phyloP scores from a whole-genome alignment of 64 coral and sea anemone species.

The Stichodactyla helianthus region DNA sequence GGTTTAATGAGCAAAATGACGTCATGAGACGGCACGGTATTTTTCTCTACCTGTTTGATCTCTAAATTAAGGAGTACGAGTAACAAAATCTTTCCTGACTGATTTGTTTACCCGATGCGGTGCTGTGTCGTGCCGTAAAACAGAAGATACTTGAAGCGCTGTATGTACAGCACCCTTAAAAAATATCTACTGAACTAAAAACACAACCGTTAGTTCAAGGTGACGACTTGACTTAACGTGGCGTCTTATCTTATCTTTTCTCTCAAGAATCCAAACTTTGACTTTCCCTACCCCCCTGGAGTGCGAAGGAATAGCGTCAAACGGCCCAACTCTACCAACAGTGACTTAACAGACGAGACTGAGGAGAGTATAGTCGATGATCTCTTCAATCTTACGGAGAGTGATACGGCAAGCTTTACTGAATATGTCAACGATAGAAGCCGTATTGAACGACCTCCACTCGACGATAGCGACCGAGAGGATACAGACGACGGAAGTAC shows the following conservation, averaged over 20 bases:
- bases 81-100: too few species aligned
- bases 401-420: slow-evolving; percentile 75
- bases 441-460: slow-evolving; percentile 43
- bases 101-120: too few species aligned
- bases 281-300: slow-evolving; percentile 96
- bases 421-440: slow-evolving; percentile 85
- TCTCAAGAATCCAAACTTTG: slow-evolving; percentile 59
- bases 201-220: too few species aligned
- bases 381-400: slow-evolving; percentile 86
- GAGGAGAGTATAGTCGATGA: slow-evolving; percentile 84
- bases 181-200: too few species aligned
- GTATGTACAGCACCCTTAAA: too few species aligned
- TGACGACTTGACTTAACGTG: background rate
- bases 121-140: too few species aligned
- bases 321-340: slow-evolving; percentile 21
- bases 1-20: too few species aligned
- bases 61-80: too few species aligned
- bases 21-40: too few species aligned
- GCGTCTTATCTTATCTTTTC: background rate
- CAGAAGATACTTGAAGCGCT: too few species aligned
- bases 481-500: slow-evolving; percentile 10
- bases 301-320: slow-evolving; percentile 80
- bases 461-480: background rate
- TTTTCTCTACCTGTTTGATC: too few species aligned
- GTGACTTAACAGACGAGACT: slow-evolving; percentile 45